phyloP scores from a whole-genome alignment of 2,113 vertebrate genomes.

The Plotosus lineatus region DNA sequence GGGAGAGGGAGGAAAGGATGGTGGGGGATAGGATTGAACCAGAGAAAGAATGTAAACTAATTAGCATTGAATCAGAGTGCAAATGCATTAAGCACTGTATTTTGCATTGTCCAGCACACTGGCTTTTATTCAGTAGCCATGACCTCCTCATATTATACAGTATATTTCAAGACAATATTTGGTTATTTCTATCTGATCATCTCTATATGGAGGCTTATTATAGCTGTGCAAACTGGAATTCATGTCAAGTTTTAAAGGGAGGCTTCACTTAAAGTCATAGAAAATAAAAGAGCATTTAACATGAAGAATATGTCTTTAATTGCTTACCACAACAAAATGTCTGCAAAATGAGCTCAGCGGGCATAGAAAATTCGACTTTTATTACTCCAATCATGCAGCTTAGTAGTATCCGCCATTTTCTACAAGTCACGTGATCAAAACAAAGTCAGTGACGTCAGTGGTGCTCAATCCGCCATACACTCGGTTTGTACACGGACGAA shows the following conservation, averaged over 20 bases:
- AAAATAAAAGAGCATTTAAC: no score
- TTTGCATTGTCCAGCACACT: neutral
- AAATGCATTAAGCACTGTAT: neutral
- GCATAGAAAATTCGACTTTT: no score
- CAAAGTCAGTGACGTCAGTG: no score
- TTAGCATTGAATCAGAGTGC: constrained; percentile 2
- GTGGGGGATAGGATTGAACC: neutral
- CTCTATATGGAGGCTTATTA: neutral
- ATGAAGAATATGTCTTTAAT: no score
- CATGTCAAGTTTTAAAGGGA: neutral
- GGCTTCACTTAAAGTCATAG: no score
- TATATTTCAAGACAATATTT: neutral
- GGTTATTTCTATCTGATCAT: neutral
- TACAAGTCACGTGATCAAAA: no score
- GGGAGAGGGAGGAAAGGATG: neutral
- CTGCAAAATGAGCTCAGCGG: no score
- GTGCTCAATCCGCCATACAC: no score
- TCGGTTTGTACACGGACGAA: no score
- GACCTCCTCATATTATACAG: neutral
- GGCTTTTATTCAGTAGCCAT: neutral
- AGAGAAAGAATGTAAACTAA: constrained; percentile 6
- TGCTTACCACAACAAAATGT: no score
- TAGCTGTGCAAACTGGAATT: constrained; percentile 3
- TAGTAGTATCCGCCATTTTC: no score
- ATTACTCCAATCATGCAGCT: no score